Conservation (phyloP, 2,888 invertebrate species). For the Sinopyrophorus schimmeli region DNA sequence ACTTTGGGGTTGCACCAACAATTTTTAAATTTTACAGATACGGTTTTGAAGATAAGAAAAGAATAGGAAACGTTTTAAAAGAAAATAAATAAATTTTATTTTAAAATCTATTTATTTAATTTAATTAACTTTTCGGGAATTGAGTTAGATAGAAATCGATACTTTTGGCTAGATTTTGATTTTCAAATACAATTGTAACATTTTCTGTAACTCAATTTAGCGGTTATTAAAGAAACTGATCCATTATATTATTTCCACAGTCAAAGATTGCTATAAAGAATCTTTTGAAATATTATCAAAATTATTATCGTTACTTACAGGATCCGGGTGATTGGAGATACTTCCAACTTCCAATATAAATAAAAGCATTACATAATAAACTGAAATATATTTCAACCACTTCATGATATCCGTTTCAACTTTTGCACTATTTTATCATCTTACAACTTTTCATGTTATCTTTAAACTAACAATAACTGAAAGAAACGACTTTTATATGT, state of each 20-base stretch:
- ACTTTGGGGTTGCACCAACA: too few species aligned
- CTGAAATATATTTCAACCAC: slow-evolving; percentile 4
- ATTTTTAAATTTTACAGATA: too few species aligned
- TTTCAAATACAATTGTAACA: too few species aligned
- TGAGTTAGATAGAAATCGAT: too few species aligned
- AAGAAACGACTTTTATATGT: slow-evolving; percentile 38
- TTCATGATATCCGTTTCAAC: slow-evolving; percentile 8
- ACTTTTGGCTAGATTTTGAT: too few species aligned
- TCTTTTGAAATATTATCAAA: background rate
- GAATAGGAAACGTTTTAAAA: too few species aligned
- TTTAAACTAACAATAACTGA: slow-evolving; percentile 21
- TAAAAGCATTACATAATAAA: slow-evolving; percentile 2
- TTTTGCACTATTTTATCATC: slow-evolving; percentile 9
- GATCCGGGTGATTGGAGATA: slow-evolving; percentile 8
- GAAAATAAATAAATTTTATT: too few species aligned
- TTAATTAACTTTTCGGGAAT: too few species aligned
- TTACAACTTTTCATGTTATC: slow-evolving; percentile 13
- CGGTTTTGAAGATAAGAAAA: too few species aligned
- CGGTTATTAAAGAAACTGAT: too few species aligned
- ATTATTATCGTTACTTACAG: slow-evolving; percentile 3
- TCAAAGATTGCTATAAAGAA: background rate
- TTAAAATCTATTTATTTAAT: too few species aligned
- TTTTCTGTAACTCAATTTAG: too few species aligned
- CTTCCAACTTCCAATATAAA: background rate
- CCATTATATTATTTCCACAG: background rate